These are phyloP conservation scores for Burhinus bistriatus DNA, from an alignment of 2,113 vertebrate species.

Conservation along the genomic window DNA sequence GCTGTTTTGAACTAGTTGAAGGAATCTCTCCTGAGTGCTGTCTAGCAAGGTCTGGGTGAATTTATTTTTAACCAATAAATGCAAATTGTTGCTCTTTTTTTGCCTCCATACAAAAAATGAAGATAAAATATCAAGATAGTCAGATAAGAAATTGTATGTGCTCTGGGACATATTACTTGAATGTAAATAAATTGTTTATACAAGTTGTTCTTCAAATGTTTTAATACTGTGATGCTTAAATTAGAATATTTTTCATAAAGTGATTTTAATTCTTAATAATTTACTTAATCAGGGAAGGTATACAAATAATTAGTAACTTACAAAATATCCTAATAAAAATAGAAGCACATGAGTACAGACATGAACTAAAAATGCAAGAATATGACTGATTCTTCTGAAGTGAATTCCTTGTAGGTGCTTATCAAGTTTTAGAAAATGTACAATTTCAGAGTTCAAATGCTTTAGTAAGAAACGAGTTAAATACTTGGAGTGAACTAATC, in stretches of 20 bases:
- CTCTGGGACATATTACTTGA: not conserved
- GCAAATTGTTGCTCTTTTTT: not conserved
- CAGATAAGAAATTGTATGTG: not conserved
- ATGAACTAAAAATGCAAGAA: not conserved
- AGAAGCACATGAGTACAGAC: not conserved
- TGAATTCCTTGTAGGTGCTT: not conserved
- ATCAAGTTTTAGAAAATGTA: not conserved
- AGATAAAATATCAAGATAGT: not conserved
- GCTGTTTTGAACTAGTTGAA: not conserved
- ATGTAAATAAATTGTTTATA: not conserved
- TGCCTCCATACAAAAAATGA: not conserved
- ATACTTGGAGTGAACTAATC: not conserved
- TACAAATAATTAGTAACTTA: not conserved
- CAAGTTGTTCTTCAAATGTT: not conserved
- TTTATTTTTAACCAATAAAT: not conserved
- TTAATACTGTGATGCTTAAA: not conserved
- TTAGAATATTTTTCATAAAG: not conserved
- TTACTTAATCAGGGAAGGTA: not conserved
- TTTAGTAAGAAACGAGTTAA: not conserved
- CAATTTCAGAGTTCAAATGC: not conserved
- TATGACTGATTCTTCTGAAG: not conserved
- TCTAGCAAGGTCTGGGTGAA: not conserved
- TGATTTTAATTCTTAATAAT: not conserved
- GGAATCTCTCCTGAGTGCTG: not conserved
- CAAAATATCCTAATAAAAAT: not conserved